Evolutionary conservation across 2,797 vertebrate genomes (phyloP), one percentile per base, ranked within the genome.

Genomic region (Alauda arvensis): DNA sequence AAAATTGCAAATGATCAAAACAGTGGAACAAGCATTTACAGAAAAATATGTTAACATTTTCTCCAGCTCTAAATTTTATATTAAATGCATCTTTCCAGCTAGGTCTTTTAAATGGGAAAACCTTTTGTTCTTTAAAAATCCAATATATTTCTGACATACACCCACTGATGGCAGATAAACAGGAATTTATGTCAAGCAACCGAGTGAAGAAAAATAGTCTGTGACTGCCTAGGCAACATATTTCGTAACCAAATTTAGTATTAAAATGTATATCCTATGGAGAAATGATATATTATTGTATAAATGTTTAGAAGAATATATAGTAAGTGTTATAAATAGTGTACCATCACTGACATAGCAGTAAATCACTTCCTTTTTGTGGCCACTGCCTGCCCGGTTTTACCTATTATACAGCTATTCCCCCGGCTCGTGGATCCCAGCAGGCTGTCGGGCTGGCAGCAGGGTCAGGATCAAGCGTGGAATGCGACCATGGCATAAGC

Each of bases 361-460:
- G 87, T 95, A 93, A 96, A 95, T 93, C 93, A 76, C 69, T 48
- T 92, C 92, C 46, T 92, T 87, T 92, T 90, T 66, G 83, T 83
- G 87, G 65, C 87, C 75, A 60, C 42, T 75, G 86, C 75, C 91
- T 86, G 84, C 87, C 52, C 0, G 1, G 10, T 62, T 93, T 55
- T 88, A 84, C 78, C 90, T 94, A 60, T 84, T 94, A 66, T 26
- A 59, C 83, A 94, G 61, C 62, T 43, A 24, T 84, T 94, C 75
- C 89, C 42, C 71, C 0, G 45, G 87, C 65, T 81, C 10, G 0
- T 37, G 80, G 74, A 77, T 83, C 77, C 91, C 89, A 46, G 49
- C 8, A 14, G 74, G 59, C 60, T 57, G 55, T 25, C 12, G 8
- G 75, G 86, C 60, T 84, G 93, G 77, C 83, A 68, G 83, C 67